Base-by-base conservation (phyloP, 2,888 invertebrate species). In the Lottia scabra region DNA sequence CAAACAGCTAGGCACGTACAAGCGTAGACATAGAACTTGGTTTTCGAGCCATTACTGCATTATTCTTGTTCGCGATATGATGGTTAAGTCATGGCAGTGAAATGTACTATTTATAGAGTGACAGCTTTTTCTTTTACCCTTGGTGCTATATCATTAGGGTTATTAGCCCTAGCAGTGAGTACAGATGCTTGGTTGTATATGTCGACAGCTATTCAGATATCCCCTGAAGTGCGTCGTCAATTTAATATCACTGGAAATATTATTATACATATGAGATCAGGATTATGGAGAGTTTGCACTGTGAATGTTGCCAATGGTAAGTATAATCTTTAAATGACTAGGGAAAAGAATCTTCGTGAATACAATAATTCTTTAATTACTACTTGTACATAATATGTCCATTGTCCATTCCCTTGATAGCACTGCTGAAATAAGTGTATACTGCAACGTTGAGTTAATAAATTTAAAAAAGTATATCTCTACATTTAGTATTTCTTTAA, bases 121-220 rank as follows among this genome's bases (percentile, higher is more conserved):
- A 84, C 84, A 45, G 76, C 85, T 30, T 75, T 79, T 19, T 83
- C 87, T 0, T 78, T 87, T 16, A 79, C 81, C 27, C 79, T 85
- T 26, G 87, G 87, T 6, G 83, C 87, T n/a, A 72, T 83, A 38
- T 82, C 87, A 6, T 78, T 84, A 26, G 85, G 83, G 27, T 83
- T 85, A 2, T 72, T 87, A 73, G 81, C 85, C 2, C 76, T 87
- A 63, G 85, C 87, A 8, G 86, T 87, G 46, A 82, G 84, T 38
- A 87, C 87, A n/a, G 87, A 87, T 73, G 84, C 81, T 62, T 87
- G 87, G 87, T 72, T 87, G 26, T 83, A 81, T 71, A 87, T 85
- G 19, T 74, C 71, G 15, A 86, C 86, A 69, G 75, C 77, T 8
- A 63, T 80, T 65, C 64, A 23, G 13, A 63, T 72, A 15, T 27